Percentiles rank a stretch among this genome's conserved stretches.
phyloP scores from a whole-genome alignment of 92 coral and sea anemone genomes.

The Parazoanthus darwini region DNA sequence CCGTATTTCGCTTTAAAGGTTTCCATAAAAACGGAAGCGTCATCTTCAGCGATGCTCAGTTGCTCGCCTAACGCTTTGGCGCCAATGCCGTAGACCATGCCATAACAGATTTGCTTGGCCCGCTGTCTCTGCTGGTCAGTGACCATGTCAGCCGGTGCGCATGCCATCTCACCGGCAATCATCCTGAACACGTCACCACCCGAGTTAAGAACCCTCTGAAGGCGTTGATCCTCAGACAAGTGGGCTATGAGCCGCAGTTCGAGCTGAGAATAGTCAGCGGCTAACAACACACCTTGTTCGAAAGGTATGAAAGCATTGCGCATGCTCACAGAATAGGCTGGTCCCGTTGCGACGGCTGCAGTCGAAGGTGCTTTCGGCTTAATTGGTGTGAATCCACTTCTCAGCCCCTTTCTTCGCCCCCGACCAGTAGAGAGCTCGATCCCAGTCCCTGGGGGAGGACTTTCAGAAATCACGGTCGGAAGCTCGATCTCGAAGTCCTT shows the following conservation, averaged over 20 bases:
- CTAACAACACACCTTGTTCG: slow-evolving; percentile 76
- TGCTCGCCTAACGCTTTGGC: slow-evolving; percentile 95
- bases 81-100: slow-evolving; percentile 95
- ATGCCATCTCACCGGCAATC: slow-evolving; percentile 92
- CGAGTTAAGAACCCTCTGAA: slow-evolving; percentile 76
- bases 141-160: slow-evolving; percentile 71
- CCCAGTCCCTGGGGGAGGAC: slow-evolving; percentile 78
- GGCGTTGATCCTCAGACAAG: slow-evolving; percentile 81
- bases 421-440: slow-evolving; percentile 43
- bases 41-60: slow-evolving; percentile 78
- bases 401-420: slow-evolving; percentile 52
- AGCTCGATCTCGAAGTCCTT: slow-evolving; percentile 88
- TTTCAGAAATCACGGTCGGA: slow-evolving; percentile 81
- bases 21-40: slow-evolving; percentile 83
- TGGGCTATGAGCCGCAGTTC: slow-evolving; percentile 98
- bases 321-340: slow-evolving; percentile 89
- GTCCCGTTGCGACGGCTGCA: slow-evolving; percentile 41
- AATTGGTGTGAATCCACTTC: slow-evolving; percentile 34
- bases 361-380: slow-evolving; percentile 32
- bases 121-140: slow-evolving; percentile 89
- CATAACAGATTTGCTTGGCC: slow-evolving; percentile 96
- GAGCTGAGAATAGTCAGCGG: slow-evolving; percentile 99
- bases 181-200: slow-evolving; percentile 97
- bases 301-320: slow-evolving; percentile 94
- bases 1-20: slow-evolving; percentile 85